Percentiles rank a stretch among this genome's conserved stretches.
phyloP scores from a whole-genome alignment of 2,113 vertebrate genomes.

The Rhagologus leucostigma region DNA sequence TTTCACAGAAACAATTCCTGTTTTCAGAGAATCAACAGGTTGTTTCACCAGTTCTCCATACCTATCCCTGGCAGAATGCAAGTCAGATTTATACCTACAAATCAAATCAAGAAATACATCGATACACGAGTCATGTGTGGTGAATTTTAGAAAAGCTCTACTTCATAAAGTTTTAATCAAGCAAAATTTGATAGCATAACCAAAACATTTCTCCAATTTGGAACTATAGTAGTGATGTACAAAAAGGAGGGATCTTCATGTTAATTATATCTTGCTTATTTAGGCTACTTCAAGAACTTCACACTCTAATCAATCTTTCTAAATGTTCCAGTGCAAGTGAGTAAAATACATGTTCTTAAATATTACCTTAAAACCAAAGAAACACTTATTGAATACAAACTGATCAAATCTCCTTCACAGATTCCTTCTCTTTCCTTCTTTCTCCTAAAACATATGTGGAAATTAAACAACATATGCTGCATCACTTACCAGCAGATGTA shows the following conservation, averaged over 20 bases:
- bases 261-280: neutral
- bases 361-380: neutral
- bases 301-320: neutral
- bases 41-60: neutral
- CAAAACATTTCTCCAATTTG: neutral
- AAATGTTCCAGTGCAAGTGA: neutral
- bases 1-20: neutral
- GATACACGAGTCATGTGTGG: fast-evolving
- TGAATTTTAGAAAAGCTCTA: neutral
- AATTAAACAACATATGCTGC: neutral
- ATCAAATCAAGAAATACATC: neutral
- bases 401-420: neutral
- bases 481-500: slow-evolving; percentile 28
- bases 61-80: neutral
- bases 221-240: neutral
- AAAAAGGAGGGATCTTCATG: neutral
- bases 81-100: neutral
- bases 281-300: neutral
- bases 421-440: neutral
- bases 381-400: neutral
- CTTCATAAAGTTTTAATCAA: neutral
- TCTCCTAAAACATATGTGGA: neutral
- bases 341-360: neutral
- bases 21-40: neutral
- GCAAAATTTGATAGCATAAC: neutral